Conservation (phyloP, 2,113 vertebrate species). For the Prinia subflava region DNA sequence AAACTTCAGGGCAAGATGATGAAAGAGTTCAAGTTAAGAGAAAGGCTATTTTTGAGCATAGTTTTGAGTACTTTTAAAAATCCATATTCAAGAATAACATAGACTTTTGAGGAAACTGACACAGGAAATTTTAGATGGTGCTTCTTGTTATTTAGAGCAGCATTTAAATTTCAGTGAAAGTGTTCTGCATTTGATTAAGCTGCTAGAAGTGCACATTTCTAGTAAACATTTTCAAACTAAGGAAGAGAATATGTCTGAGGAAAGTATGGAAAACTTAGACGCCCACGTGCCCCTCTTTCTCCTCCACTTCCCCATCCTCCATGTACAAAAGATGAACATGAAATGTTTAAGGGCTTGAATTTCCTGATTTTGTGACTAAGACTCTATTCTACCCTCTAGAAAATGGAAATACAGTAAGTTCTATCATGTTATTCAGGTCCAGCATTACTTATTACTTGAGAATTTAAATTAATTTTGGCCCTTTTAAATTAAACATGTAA, state of each 20-base stretch:
- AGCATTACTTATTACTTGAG: not conserved
- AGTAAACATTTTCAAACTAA: not conserved
- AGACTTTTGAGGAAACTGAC: not conserved
- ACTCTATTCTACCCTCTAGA: not conserved
- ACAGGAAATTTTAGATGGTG: not conserved
- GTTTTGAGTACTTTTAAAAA: not conserved
- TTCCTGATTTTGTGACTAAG: not conserved
- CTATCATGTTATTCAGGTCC: not conserved
- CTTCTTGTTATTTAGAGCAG: not conserved
- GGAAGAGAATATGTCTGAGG: not conserved
- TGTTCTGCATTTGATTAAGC: not conserved
- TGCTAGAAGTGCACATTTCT: not conserved
- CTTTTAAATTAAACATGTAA: not conserved
- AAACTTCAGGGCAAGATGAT: not conserved
- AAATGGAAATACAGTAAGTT: not conserved
- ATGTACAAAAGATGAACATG: not conserved
- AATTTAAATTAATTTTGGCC: not conserved
- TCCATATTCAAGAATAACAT: not conserved
- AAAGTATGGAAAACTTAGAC: not conserved
- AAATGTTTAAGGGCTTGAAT: not conserved
- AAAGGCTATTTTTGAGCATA: not conserved
- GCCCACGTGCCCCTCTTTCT: accelerated
- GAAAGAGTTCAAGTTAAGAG: not conserved
- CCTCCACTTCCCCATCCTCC: accelerated
- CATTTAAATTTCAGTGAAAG: not conserved